Evolutionary conservation across 37 sponge, comb jelly and placozoan species (phyloP).

Genomic region (Halisarca cf. caerulea): DNA sequence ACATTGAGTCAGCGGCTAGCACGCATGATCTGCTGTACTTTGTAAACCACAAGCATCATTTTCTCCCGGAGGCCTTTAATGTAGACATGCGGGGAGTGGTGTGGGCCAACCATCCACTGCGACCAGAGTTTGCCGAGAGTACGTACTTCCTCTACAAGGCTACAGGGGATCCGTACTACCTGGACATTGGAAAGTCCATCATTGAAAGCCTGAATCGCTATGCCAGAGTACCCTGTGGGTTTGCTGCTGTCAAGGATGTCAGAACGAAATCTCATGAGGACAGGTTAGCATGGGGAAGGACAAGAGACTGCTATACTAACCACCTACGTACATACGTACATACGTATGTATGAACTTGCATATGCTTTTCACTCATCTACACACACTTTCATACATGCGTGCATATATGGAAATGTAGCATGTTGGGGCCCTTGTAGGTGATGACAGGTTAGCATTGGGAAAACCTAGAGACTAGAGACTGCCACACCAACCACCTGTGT

Average conservation of each 20-base stretch:
- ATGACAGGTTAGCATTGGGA: too few species aligned
- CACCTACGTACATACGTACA: too few species aligned
- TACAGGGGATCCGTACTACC: slow-evolving; percentile 84
- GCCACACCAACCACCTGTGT: too few species aligned
- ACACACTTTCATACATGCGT: too few species aligned
- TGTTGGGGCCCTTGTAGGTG: too few species aligned
- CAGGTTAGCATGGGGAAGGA: too few species aligned
- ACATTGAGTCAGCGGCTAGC: slow-evolving; percentile 68
- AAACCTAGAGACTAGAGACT: too few species aligned
- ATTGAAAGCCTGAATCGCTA: slow-evolving; percentile 73
- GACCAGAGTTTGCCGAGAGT: slow-evolving; percentile 97
- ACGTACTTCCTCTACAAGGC: slow-evolving; percentile 93
- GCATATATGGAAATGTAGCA: too few species aligned
- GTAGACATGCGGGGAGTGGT: slow-evolving; percentile 68
- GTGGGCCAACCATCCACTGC: slow-evolving; percentile 91
- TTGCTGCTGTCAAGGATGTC: slow-evolving; percentile 88
- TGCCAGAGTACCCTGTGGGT: slow-evolving; percentile 88
- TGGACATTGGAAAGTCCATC: slow-evolving; percentile 78
- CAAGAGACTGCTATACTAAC: too few species aligned
- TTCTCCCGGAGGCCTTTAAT: slow-evolving; percentile 91
- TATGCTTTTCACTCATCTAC: too few species aligned
- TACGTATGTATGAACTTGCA: too few species aligned
- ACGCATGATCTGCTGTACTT: slow-evolving; percentile 81
- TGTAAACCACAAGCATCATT: slow-evolving; percentile 72
- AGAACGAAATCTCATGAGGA: slow-evolving; percentile 80